Evolutionary conservation across 1,140 invertebrate species (phyloP).

Genomic region (Trichonephila clavata): DNA sequence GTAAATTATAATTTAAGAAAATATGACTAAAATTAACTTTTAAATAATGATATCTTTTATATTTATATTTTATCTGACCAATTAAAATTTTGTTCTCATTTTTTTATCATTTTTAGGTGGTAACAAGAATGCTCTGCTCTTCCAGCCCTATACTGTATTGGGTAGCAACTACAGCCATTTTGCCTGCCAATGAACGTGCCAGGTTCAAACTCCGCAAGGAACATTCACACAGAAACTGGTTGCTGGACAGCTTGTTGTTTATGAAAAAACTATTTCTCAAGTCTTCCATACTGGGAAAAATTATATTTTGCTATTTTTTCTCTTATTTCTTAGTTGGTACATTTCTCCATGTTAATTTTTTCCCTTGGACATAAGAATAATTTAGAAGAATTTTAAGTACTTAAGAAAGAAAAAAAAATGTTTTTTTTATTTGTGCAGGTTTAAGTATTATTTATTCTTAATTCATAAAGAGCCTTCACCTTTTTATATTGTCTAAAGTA

Average conservation of each 20-base stretch:
- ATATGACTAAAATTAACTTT: not conserved
- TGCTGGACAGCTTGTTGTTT: constrained; percentile 82
- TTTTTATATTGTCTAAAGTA: too few species aligned
- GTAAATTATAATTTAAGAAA: not conserved
- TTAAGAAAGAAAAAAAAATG: too few species aligned
- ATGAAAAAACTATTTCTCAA: constrained; percentile 84
- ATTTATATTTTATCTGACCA: not conserved
- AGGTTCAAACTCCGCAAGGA: constrained; percentile 81
- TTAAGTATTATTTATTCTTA: too few species aligned
- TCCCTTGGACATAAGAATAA: constrained; percentile 89
- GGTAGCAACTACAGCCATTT: constrained; percentile 84
- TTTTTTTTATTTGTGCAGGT: too few species aligned
- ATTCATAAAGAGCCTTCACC: too few species aligned
- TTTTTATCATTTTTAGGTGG: constrained; percentile 80
- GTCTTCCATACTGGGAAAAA: constrained; percentile 79
- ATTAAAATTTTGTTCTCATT: not conserved
- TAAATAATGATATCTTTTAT: not conserved
- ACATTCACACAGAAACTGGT: constrained; percentile 81
- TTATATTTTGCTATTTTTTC: constrained; percentile 88
- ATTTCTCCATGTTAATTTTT: constrained; percentile 90
- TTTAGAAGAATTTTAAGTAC: too few species aligned
- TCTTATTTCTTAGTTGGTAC: constrained; percentile 89
- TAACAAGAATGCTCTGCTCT: constrained; percentile 91
- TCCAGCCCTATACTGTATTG: constrained; percentile 92
- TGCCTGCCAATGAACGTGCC: constrained; percentile 59